phyloP scores from a whole-genome alignment of 2,888 invertebrate species.

The Tenthredo livida region DNA sequence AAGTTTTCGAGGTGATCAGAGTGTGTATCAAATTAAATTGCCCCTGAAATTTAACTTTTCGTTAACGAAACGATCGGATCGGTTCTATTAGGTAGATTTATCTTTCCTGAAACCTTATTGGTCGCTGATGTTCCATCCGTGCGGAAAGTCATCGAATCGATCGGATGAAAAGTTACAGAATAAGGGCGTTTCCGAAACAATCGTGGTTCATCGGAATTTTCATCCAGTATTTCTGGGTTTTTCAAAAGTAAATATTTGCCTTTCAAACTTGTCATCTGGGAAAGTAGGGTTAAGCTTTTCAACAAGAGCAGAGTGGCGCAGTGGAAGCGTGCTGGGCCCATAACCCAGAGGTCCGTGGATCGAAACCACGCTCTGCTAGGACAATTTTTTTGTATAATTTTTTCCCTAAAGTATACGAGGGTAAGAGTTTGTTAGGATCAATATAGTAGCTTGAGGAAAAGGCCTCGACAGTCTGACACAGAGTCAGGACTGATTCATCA shows the following conservation, averaged over 20 bases:
- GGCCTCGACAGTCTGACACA: background rate
- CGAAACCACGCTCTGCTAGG: conserved; percentile 81
- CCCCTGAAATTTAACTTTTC: too few relatives aligned
- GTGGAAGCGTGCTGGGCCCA: conserved; percentile 92
- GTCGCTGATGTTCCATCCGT: too few relatives aligned
- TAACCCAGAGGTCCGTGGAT: conserved; percentile 96
- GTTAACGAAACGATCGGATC: too few relatives aligned
- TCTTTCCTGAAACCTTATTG: too few relatives aligned
- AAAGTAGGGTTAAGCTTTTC: background rate
- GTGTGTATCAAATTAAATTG: too few relatives aligned
- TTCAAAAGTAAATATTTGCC: background rate
- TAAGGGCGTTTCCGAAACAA: too few relatives aligned
- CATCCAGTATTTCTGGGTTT: background rate
- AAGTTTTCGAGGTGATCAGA: too few relatives aligned
- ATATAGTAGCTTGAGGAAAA: background rate
- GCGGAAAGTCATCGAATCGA: too few relatives aligned
- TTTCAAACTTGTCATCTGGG: background rate
- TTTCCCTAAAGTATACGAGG: background rate
- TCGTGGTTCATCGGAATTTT: background rate
- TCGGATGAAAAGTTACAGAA: too few relatives aligned
- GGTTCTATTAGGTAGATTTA: too few relatives aligned
- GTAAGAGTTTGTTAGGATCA: background rate
- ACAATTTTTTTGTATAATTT: background rate
- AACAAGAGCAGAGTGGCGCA: conserved; percentile 87
- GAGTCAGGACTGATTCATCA: background rate